A percentile compares a stretch with the other conserved stretches of the same genome.
Conservation (phyloP, 2,888 invertebrate genomes). For the Lissonota sp. region DNA sequence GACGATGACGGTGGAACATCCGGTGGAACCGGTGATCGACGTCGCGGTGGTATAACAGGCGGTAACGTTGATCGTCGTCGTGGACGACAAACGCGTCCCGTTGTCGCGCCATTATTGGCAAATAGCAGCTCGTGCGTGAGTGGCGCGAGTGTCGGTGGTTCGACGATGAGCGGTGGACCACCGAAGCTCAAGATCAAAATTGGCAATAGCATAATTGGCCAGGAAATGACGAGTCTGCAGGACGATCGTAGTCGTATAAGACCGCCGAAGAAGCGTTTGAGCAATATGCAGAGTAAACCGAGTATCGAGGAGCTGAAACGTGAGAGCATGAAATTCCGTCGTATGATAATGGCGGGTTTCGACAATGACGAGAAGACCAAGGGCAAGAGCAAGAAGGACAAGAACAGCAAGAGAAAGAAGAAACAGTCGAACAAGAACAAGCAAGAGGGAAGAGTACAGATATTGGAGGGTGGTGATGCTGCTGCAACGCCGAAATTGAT, state of each 20-base stretch:
- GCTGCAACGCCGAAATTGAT: constrained; percentile 89
- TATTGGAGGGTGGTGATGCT: constrained; percentile 85
- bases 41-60: constrained; percentile 75
- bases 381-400: constrained; percentile 84
- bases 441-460: constrained; percentile 85
- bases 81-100: constrained; percentile 77
- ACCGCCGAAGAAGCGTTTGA: constrained; percentile 93
- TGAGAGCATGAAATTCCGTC: constrained; percentile 94
- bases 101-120: constrained; percentile 77
- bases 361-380: constrained; percentile 87
- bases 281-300: constrained; percentile 85
- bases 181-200: constrained; percentile 93
- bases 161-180: constrained; percentile 84
- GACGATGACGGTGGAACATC: constrained; percentile 75
- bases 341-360: constrained; percentile 93
- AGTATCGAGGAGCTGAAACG: constrained; percentile 92
- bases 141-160: constrained; percentile 66
- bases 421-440: constrained; percentile 84
- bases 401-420: constrained; percentile 86
- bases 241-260: constrained; percentile 82
- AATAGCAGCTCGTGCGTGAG: constrained; percentile 81
- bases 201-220: constrained; percentile 85
- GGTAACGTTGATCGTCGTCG: constrained; percentile 80
- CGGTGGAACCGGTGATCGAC: constrained; percentile 47
- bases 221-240: constrained; percentile 84